Evolutionary conservation across 2,797 vertebrate species (phyloP), one percentile per base, ranked within the genome.

Genomic region (Holocentrus rufus): DNA sequence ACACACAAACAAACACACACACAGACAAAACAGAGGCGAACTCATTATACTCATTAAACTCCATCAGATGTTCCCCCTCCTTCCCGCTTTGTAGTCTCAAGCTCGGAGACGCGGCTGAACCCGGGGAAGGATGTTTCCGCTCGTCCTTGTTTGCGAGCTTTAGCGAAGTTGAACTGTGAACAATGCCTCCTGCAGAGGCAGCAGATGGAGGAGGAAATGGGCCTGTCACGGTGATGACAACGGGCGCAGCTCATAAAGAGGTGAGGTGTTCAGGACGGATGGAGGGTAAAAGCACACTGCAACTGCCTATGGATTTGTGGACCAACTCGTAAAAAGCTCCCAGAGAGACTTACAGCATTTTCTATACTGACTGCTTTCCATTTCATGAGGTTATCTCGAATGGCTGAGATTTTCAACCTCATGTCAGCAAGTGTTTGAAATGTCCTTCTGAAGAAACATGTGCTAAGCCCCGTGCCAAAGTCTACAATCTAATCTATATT

Each of bases 301-400:
- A 31, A 31, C 50, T 18, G 67, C 50, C 23, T 44, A 2, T 46
- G 52, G 36, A 55, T n/a, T 17, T 85, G 77, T 85, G 84, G 81
- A 89, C 78, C 9, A 0, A 71, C 73, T 81, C 73, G 14, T 88
- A 85, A 90, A 90, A 87, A 74, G 25, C 62, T 46, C 9, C 34
- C 20, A 72, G 31, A 8, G 31, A 34, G 31, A 7, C 18, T 49
- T 7, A 49, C 47, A 20, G 18, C 34, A 13, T 55, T 64, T 23
- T 72, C 22, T 5, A 1, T 22, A 34, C 31, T 13, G 49, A n/a
- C 36, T 44, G 27, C 60, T 78, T 78, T 80, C 50, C 66, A 57
- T 64, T 72, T 75, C 20, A 34, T 30, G 7, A 3, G 20, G 23
- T 69, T 31, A 36, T 61, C 8, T 49, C 5, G 20, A 17, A n/a